Percentiles rank a stretch among this genome's conserved stretches.
Conservation (phyloP, 2,888 invertebrate species). For the Mantis religiosa region DNA sequence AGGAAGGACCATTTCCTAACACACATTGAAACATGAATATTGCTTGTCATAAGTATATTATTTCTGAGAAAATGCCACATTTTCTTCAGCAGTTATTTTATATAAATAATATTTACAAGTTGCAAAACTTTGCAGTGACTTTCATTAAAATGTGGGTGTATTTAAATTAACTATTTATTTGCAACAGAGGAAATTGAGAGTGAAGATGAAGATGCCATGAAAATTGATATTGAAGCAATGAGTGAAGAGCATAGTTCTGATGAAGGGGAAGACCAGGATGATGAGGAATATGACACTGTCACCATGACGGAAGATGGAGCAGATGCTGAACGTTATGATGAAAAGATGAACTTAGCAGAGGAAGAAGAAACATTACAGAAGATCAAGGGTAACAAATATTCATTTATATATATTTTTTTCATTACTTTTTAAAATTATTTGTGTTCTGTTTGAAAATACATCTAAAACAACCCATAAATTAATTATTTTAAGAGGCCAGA, state of each 20-base stretch:
- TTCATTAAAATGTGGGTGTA: background rate
- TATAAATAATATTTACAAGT: background rate
- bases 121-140: background rate
- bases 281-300: conserved; percentile 63
- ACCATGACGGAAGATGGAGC: conserved; percentile 60
- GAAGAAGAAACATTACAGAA: conserved; percentile 73
- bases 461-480: background rate
- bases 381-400: conserved; percentile 52
- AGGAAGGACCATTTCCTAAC: too few relatives aligned
- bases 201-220: conserved; percentile 45
- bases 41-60: too few relatives aligned
- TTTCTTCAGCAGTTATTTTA: too few relatives aligned
- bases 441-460: background rate
- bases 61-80: too few relatives aligned
- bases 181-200: conserved; percentile 46
- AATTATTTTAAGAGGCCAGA: conserved; percentile 48
- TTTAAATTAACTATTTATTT: background rate
- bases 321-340: conserved; percentile 68
- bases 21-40: too few relatives aligned
- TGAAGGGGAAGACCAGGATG: conserved; percentile 47
- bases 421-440: background rate
- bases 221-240: conserved; percentile 42
- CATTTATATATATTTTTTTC: background rate
- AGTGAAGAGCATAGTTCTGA: conserved; percentile 41
- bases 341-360: conserved; percentile 65